Conservation (phyloP, 1,140 invertebrate species). For the Rhagoletis zephyria region DNA sequence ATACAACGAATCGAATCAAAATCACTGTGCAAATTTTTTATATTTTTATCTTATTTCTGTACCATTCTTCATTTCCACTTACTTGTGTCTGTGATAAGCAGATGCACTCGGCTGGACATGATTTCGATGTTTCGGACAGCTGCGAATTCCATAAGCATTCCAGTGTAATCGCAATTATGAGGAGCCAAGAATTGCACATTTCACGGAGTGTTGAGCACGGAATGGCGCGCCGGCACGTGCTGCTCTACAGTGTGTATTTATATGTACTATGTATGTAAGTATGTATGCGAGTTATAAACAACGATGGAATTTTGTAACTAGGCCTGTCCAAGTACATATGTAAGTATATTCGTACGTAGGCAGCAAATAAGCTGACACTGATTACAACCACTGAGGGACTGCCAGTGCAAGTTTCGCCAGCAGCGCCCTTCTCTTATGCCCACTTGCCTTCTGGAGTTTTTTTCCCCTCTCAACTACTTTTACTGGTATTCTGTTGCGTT, state of each 20-base stretch:
- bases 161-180: slow-evolving; percentile 72
- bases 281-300: not conserved
- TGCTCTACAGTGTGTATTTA: not conserved
- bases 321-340: not conserved
- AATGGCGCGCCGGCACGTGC: slow-evolving; percentile 44
- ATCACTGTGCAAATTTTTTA: too few species aligned
- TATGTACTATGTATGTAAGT: too few species aligned
- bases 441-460: not conserved
- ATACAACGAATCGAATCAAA: too few species aligned
- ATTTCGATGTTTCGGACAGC: slow-evolving; percentile 73
- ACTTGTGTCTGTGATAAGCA: slow-evolving; percentile 87
- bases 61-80: slow-evolving; percentile 61
- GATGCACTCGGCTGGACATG: slow-evolving; percentile 84
- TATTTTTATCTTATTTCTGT: not conserved
- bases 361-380: not conserved
- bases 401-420: not conserved
- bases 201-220: slow-evolving; percentile 62
- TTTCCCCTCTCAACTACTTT: not conserved
- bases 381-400: not conserved
- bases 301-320: not conserved
- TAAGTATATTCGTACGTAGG: not conserved
- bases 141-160: slow-evolving; percentile 73
- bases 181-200: slow-evolving; percentile 73
- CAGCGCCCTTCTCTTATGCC: not conserved
- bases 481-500: not conserved